These are phyloP conservation scores for Eilema sororculum DNA, from an alignment of 2,888 invertebrate species.

Conservation along the genomic window DNA sequence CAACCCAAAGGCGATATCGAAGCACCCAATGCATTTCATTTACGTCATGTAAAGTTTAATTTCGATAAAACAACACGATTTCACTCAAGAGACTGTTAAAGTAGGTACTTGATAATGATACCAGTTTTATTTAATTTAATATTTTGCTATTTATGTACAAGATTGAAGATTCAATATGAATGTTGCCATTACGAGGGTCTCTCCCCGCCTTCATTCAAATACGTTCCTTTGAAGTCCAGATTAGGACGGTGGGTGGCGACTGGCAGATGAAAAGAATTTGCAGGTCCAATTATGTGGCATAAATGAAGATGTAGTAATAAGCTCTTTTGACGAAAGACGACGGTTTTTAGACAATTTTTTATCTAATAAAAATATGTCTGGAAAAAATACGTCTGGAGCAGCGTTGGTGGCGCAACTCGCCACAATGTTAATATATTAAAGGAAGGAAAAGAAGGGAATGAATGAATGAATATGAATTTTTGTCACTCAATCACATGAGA, in stretches of 20 bases:
- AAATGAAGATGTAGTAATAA: not conserved
- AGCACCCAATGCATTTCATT: too few relatives aligned
- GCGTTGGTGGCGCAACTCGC: too few relatives aligned
- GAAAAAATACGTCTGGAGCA: too few relatives aligned
- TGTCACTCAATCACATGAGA: too few relatives aligned
- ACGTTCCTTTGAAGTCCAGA: not conserved
- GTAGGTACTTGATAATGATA: not conserved
- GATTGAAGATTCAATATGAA: not conserved
- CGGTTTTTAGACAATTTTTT: not conserved
- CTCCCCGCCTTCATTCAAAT: conserved; percentile 14
- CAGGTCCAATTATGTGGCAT: conserved; percentile 1
- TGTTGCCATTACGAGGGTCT: not conserved
- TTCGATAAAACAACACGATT: too few relatives aligned
- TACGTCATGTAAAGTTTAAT: too few relatives aligned
- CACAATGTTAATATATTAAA: too few relatives aligned
- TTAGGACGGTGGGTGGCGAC: not conserved
- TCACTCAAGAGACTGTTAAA: not conserved
- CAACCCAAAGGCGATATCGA: too few relatives aligned
- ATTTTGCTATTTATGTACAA: not conserved
- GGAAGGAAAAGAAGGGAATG: too few relatives aligned
- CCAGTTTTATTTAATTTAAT: not conserved
- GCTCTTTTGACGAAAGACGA: not conserved
- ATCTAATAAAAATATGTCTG: too few relatives aligned
- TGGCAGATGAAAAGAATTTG: conserved; percentile 4
- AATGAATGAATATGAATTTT: too few relatives aligned